Evolutionary conservation across 2,797 vertebrate genomes (phyloP), one percentile per base, ranked within the genome.

Genomic region (Lerista edwardsae): DNA sequence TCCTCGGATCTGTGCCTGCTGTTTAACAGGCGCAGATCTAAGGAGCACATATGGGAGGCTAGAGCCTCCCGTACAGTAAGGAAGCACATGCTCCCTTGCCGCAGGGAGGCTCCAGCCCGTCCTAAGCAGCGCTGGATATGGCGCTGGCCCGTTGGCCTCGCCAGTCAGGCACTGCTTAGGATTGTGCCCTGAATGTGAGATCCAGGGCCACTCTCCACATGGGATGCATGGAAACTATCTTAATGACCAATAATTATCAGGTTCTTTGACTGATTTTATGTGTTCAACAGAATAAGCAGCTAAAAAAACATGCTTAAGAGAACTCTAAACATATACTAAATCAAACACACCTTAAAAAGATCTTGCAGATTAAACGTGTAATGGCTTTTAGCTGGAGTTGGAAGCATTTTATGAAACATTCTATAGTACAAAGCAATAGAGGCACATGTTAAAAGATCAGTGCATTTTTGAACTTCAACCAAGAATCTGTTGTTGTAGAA

Each of bases 301-400:
- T 27, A 8, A 27, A 4, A 67, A 73, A 75, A 27, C n/a, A 69
- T 27, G 1, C 31, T 79, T 64, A 55, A 65, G 62, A 27, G 27
- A 39, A 85, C 21, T 41, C 29, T 34, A 86, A n/a, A 15, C 4
- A 71, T 57, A 61, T 31, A 82, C 72, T 61, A 55, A 73, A 15
- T 80, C 84, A 12, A 68, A 80, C 92, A 73, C 69, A 96, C 95
- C 93, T 95, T 96, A 75, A 93, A 94, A 19, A 95, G 41, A 88
- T 96, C 95, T 79, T 93, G 87, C 39, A 94, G 90, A 75, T 95
- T 96, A 78, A 96, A 96, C 14, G 93, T 88, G 31, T 96, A 96
- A 84, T 96, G 95, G 29, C 94, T 95, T 76, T 95, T 96, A 12
- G 91, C 76, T 10, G 96, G 96, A 0, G 93, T 95, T 29, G 96